Evolutionary conservation across 2,113 vertebrate genomes (phyloP), one percentile per base, ranked within the genome.

Genomic region (Columbina picui): DNA sequence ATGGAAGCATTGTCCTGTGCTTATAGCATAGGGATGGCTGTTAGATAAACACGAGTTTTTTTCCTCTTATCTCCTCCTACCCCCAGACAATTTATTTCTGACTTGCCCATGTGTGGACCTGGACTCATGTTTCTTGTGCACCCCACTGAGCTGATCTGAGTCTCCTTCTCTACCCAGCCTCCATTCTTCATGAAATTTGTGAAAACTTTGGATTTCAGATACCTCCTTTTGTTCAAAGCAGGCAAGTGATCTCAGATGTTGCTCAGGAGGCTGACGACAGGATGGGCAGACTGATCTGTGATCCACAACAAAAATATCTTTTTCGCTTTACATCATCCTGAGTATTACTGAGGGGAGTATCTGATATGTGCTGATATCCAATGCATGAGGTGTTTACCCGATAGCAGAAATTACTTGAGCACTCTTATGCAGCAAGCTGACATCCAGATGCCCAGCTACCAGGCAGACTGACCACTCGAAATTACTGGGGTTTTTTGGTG

Each of bases 331-430:
- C 1, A 0, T 63, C 0, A 0, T 63, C 32, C 43, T n/a, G 12
- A 52, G 18, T 39, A 21, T 78, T 45, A 27, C 4, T 52, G 14
- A 2, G 2, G 22, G 21, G 34, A 3, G 4, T 50, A 34, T 52
- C 49, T 1, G 0, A 27, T 30, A n/a, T 1, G 0, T 32, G 16
- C 25, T 26, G 36, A 15, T 69, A 45, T 0, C 26, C 26, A 11
- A 2, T 7, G 11, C 2, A 6, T 26, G 47, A 14, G 29, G 36
- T 29, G 8, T 63, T 39, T 39, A 69, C 27, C 53, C 6, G 10
- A 23, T 5, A 39, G 60, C 50, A 65, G 52, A 49, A 49, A 55
- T 76, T 22, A 41, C 38, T 17, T 13, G 25, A n/a, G 21, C 1
- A 1, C 26, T 65, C 1, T 76, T 1, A 0, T 32, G 41, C 57